Evolutionary conservation across 2,797 vertebrate genomes (phyloP).

Genomic region (Typhlichthys eigenmanni): DNA sequence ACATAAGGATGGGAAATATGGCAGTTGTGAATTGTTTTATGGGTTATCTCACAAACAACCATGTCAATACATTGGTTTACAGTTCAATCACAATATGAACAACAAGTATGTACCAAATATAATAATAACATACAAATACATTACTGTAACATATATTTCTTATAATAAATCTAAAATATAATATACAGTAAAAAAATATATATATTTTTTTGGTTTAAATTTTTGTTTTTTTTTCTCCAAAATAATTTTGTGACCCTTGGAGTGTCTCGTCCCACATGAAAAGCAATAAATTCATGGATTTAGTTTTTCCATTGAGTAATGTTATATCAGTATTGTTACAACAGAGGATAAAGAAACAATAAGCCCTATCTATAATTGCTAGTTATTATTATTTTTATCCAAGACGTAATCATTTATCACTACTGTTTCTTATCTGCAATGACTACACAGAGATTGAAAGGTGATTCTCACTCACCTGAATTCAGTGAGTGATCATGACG

Average conservation of each 20-base stretch:
- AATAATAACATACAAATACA: no score
- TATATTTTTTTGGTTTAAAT: no score
- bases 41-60: conserved; percentile 9
- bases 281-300: no score
- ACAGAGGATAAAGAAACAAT: conserved; percentile 6
- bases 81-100: conserved; percentile 36
- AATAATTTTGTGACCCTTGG: no score
- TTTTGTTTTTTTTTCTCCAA: no score
- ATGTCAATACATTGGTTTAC: conserved; percentile 47
- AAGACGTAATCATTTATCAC: neutral
- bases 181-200: no score
- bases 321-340: conserved; percentile 17
- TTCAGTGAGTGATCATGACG: no score
- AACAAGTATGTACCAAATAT: conserved; percentile 41
- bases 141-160: no score
- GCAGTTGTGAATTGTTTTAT: conserved; percentile 16
- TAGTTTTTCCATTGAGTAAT: conserved; percentile 4
- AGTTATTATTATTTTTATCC: neutral
- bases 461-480: no score
- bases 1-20: neutral
- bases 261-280: no score
- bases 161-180: no score
- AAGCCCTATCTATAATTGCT: conserved; percentile 17
- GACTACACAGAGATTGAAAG: no score
- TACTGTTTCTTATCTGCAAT: neutral